A percentile compares a stretch with the other conserved stretches of the same genome.
Evolutionary conservation across 1,140 invertebrate species (phyloP).

Genomic region (Berghia stephanieae): DNA sequence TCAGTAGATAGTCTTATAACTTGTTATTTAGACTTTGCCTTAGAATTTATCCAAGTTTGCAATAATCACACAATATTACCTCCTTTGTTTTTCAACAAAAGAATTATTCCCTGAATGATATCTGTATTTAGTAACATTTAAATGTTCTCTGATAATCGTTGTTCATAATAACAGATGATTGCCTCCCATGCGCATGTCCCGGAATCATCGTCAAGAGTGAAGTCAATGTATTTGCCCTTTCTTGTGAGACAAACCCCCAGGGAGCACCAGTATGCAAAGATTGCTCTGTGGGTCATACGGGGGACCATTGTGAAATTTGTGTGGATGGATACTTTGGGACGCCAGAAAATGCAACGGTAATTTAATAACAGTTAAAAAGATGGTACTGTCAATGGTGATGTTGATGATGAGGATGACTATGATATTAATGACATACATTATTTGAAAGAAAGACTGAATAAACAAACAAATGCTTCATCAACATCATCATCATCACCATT

Average conservation of each 20-base stretch:
- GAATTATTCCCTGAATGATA: too few species aligned
- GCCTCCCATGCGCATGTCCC: conserved; percentile 45
- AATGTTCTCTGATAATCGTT: too few species aligned
- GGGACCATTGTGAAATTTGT: conserved; percentile 81
- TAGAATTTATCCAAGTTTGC: neutral
- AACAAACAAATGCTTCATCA: too few species aligned
- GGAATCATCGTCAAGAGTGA: conserved; percentile 36
- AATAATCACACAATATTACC: neutral
- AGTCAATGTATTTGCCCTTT: conserved; percentile 47
- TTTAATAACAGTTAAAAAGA: neutral
- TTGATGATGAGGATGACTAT: neutral
- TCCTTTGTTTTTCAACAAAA: neutral
- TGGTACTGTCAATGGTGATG: neutral
- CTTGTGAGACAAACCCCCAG: conserved; percentile 70
- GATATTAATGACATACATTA: neutral
- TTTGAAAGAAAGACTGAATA: too few species aligned
- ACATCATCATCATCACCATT: neutral
- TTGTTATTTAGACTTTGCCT: neutral
- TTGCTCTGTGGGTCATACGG: conserved; percentile 85
- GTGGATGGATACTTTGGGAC: conserved; percentile 93
- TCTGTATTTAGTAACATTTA: too few species aligned
- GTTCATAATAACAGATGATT: too few species aligned
- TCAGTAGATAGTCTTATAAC: neutral
- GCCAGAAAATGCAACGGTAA: conserved; percentile 74
- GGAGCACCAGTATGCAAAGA: conserved; percentile 80